A percentile compares a stretch with the other conserved stretches of the same genome.
These are phyloP conservation scores for Acromyrmex echinatior DNA, from an alignment of 1,140 invertebrate species.

Conservation along the genomic window DNA sequence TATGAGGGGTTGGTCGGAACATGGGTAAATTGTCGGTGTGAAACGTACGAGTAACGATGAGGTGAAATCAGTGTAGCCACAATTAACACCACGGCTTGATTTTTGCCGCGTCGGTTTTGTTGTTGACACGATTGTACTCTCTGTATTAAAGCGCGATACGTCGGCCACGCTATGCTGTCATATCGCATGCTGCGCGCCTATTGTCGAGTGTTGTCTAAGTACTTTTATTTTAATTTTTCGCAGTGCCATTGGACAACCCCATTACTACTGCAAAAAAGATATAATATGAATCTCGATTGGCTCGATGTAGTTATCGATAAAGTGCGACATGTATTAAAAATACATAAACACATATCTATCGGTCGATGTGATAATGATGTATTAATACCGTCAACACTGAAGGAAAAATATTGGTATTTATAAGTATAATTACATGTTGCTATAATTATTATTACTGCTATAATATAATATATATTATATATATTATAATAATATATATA, in stretches of 20 bases:
- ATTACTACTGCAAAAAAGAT: constrained; percentile 20
- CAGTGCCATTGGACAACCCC: constrained; percentile 18
- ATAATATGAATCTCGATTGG: constrained; percentile 29
- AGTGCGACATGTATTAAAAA: not conserved
- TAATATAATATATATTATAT: no score
- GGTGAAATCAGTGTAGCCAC: constrained; percentile 74
- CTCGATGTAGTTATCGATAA: constrained; percentile 7
- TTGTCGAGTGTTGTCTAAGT: constrained; percentile 51
- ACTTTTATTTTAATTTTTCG: constrained; percentile 62
- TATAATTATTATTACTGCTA: no score
- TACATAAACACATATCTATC: not conserved
- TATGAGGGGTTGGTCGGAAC: constrained; percentile 55
- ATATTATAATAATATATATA: no score
- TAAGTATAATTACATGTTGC: no score
- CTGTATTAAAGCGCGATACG: constrained; percentile 66
- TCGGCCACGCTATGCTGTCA: constrained; percentile 40
- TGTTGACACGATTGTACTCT: constrained; percentile 76
- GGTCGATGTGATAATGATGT: not conserved
- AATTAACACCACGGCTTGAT: constrained; percentile 76
- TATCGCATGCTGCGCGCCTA: constrained; percentile 43
- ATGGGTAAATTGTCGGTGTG: constrained; percentile 61
- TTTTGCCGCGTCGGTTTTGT: constrained; percentile 78
- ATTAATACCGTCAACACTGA: not conserved
- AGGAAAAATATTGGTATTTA: no score
- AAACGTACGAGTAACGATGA: constrained; percentile 71